A percentile compares a stretch with the other conserved stretches of the same genome.
These are phyloP conservation scores for Crocodylus rhombifer DNA, from an alignment of 2,797 vertebrate species.

Conservation along the genomic window DNA sequence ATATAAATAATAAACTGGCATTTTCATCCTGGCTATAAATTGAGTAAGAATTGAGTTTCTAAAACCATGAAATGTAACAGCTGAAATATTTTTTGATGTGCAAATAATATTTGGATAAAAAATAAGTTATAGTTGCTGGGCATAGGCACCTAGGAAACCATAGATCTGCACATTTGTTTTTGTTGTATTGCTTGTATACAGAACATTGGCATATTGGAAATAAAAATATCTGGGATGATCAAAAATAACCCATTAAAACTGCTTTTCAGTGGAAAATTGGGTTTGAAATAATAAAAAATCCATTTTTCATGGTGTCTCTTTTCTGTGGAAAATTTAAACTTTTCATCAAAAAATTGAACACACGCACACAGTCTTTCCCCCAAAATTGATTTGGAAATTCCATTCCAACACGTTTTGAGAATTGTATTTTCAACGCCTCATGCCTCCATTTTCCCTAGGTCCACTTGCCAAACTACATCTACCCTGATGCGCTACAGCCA, in stretches of 20 bases:
- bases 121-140: not conserved
- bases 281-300: too few species aligned
- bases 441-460: not conserved
- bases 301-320: too few species aligned
- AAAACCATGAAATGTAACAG: not conserved
- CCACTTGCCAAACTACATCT: not conserved
- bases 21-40: not conserved
- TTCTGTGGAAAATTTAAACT: not conserved
- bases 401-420: not conserved
- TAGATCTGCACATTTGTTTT: not conserved
- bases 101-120: not conserved
- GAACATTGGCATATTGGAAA: too few species aligned
- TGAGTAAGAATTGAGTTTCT: too few species aligned
- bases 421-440: not conserved
- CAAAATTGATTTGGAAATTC: not conserved
- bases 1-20: not conserved
- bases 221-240: too few species aligned
- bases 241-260: too few species aligned
- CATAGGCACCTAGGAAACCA: not conserved
- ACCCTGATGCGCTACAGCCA: not conserved
- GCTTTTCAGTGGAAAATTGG: too few species aligned
- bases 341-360: not conserved
- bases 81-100: not conserved
- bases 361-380: too few species aligned
- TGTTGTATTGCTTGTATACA: not conserved